These are phyloP conservation scores for Netelia inedita DNA, from an alignment of 2,888 invertebrate genomes.

Conservation along the genomic window DNA sequence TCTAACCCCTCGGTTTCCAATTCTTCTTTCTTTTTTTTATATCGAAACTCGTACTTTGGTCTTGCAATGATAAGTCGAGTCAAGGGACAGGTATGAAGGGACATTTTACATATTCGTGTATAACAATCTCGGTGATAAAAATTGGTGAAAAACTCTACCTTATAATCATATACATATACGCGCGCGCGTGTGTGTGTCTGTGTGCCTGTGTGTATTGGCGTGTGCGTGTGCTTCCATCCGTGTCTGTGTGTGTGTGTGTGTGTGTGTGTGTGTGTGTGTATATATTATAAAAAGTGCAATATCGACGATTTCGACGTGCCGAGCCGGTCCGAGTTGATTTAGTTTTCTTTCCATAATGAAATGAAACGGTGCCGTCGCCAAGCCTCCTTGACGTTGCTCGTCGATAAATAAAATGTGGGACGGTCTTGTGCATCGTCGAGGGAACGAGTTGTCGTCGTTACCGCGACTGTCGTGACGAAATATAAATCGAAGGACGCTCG, in stretches of 20 bases:
- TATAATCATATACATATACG: constrained; percentile 51
- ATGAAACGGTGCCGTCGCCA: constrained; percentile 1
- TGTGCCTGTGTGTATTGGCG: too few species aligned
- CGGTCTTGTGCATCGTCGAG: too few species aligned
- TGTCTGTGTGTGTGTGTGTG: constrained; percentile 9
- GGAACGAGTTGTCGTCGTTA: neutral
- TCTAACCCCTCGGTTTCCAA: too few species aligned
- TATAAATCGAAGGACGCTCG: constrained; percentile 39
- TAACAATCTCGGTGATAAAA: constrained; percentile 61
- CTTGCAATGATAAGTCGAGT: neutral
- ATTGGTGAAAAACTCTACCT: constrained; percentile 68
- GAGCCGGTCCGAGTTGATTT: neutral
- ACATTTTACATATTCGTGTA: constrained; percentile 17
- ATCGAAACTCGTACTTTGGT: too few species aligned
- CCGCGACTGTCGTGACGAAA: neutral
- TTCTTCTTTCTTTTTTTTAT: too few species aligned
- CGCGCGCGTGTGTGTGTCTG: neutral
- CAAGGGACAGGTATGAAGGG: neutral
- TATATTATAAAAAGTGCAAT: constrained; percentile 48
- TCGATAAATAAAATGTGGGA: neutral
- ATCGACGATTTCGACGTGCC: neutral
- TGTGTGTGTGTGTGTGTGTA: too few species aligned
- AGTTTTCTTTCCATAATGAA: neutral
- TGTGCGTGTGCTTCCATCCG: too few species aligned
- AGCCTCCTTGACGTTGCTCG: neutral